Base-by-base conservation (phyloP, 2,113 vertebrate genomes). In the Monarcha castaneiventris region DNA sequence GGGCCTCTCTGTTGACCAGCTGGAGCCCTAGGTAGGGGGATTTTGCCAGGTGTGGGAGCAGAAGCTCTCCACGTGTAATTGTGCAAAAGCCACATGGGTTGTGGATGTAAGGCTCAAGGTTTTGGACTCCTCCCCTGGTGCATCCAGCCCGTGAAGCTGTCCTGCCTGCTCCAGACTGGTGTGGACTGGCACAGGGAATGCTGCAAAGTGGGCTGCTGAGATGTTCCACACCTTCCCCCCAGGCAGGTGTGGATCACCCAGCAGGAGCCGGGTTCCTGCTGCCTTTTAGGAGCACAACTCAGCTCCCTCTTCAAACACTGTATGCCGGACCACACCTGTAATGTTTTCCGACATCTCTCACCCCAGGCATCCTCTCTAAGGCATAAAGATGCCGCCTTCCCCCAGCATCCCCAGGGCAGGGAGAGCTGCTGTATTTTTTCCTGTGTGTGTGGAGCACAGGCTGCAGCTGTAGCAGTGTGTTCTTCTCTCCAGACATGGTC, bases 401-500 rank as follows among this genome's bases (percentile, higher is more conserved):
- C 37, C 27, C 15, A 7, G 43, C 51, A 39, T 43, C 29, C 46
- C 33, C 33, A 29, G 75, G 46, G 21, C 58, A 59, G 35, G 19
- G 52, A 56, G 29, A 1, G 3, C 81, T 27, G 51, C 63, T 63
- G 22, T 37, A 4, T 16, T 56, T 89, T 73, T 25, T 32, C 67
- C 66, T 69, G 4, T 0, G 1, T 61, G 27, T 2, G 3, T 32
- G 0, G 1, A 87, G 61, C 29, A 3, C 22, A 51, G 32, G 59
- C 43, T 92, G 44, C 55, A 89, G 51, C 71, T 81, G 46, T 30
- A 51, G 33, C 64, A 67, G 37, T 54, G 71, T 68, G 77, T 2
- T 94, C 49, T 96, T 63, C 94, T 67, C 64, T 78, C 29, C 69
- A 99, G 99, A 98, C 1, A 97, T 78, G 44, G 97, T 99, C 35